phyloP scores from a whole-genome alignment of 2,797 vertebrate species.

The Myripristis murdjan region DNA sequence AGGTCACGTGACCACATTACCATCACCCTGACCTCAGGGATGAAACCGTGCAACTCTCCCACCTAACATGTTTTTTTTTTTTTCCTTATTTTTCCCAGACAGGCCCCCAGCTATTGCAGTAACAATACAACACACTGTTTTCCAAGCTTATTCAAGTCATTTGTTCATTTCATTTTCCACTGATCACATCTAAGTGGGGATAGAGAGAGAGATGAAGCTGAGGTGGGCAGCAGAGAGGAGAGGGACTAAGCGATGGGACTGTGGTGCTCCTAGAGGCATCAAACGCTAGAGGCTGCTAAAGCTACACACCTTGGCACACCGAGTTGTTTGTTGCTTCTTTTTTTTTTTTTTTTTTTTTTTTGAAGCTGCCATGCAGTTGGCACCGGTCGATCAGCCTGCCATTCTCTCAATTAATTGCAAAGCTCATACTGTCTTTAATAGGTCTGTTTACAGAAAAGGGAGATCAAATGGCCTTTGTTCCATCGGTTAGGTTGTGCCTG shows the following conservation, averaged over 20 bases:
- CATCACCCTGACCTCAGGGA: no score
- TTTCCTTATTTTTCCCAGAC: not conserved
- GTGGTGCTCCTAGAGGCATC: not conserved
- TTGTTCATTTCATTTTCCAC: conserved; percentile 9
- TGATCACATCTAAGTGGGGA: not conserved
- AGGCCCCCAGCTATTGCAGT: not conserved
- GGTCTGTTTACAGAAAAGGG: conserved; percentile 66
- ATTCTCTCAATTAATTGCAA: conserved; percentile 58
- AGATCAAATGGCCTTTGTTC: conserved; percentile 73
- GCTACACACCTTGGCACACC: conserved; percentile 2
- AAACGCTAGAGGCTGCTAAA: conserved; percentile 26
- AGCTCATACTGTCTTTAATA: conserved; percentile 62
- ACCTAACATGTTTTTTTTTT: no score
- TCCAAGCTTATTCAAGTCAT: no score
- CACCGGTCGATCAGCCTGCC: conserved; percentile 19
- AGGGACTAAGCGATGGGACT: not conserved
- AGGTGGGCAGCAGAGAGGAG: conserved; percentile 8
- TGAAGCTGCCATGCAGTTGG: conserved; percentile 33
- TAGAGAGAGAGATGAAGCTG: conserved; percentile 3
- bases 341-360: no score
- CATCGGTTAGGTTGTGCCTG: conserved; percentile 53
- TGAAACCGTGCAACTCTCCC: not conserved
- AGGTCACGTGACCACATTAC: no score
- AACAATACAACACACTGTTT: no score
- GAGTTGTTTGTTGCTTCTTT: conserved; percentile 9